phyloP scores from a whole-genome alignment of 2,113 vertebrate genomes.

The Channa argus region DNA sequence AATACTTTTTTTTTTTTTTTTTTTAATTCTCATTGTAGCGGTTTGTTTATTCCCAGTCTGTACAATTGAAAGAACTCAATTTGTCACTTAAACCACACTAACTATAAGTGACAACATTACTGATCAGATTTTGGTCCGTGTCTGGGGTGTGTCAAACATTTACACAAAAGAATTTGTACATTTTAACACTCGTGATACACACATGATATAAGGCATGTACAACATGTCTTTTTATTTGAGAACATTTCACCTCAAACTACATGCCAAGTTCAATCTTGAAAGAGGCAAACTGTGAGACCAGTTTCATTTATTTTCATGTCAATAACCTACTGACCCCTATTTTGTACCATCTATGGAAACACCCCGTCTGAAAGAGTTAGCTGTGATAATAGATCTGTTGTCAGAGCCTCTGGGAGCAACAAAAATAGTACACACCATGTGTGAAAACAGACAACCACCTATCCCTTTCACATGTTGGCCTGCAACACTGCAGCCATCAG shows the following conservation, averaged over 20 bases:
- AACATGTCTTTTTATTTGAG: no score
- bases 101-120: not conserved
- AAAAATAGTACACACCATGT: not conserved
- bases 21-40: no score
- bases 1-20: no score
- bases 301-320: not conserved
- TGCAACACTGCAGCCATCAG: not conserved
- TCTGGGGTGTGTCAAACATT: not conserved
- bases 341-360: not conserved
- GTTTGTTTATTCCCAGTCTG: no score
- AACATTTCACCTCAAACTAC: not conserved
- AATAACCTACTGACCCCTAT: not conserved
- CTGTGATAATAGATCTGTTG: constrained; percentile 27
- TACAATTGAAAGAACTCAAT: not conserved
- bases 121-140: not conserved
- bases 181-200: not conserved
- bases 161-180: not conserved
- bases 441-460: not conserved
- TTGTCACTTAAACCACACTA: not conserved
- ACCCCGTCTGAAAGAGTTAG: constrained; percentile 7
- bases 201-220: not conserved
- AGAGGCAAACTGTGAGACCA: fast-evolving
- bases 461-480: not conserved
- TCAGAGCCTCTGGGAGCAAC: constrained; percentile 20
- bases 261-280: not conserved